Percentiles rank a stretch among this genome's conserved stretches.
Evolutionary conservation across 1,140 invertebrate genomes (phyloP).

Genomic region (Apocrypta bakeri): DNA sequence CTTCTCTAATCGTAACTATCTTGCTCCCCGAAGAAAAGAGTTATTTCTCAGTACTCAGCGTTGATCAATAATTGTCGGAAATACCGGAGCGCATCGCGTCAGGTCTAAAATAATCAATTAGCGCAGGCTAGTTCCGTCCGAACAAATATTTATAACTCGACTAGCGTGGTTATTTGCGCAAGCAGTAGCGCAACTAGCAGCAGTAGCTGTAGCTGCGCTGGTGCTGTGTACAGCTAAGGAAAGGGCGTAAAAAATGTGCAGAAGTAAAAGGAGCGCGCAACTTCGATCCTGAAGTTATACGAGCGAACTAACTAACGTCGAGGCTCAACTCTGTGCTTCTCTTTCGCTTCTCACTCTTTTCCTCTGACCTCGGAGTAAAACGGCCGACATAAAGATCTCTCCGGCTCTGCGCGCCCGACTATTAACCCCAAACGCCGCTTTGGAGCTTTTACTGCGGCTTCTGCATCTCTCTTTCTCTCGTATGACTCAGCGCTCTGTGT

Average conservation of each 20-base stretch:
- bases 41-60: too few species aligned
- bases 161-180: conserved; percentile 11
- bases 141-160: conserved; percentile 26
- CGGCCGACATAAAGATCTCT: background rate
- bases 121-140: background rate
- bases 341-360: background rate
- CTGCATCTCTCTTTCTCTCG: too few species aligned
- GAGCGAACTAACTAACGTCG: conserved; percentile 37
- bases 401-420: background rate
- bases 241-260: background rate
- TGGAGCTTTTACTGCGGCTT: background rate
- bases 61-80: background rate
- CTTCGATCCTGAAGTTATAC: conserved; percentile 51
- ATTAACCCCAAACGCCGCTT: conserved; percentile 1
- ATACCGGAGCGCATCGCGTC: background rate
- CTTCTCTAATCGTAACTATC: too few species aligned
- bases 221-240: too few species aligned
- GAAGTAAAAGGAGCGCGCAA: background rate
- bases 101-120: conserved; percentile 7
- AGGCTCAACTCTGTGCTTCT: background rate
- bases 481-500: too few species aligned
- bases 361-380: conserved; percentile 11
- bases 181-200: background rate
- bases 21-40: too few species aligned
- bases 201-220: too few species aligned